Conservation (phyloP, 2,888 invertebrate genomes). For the Diloba caeruleocephala region DNA sequence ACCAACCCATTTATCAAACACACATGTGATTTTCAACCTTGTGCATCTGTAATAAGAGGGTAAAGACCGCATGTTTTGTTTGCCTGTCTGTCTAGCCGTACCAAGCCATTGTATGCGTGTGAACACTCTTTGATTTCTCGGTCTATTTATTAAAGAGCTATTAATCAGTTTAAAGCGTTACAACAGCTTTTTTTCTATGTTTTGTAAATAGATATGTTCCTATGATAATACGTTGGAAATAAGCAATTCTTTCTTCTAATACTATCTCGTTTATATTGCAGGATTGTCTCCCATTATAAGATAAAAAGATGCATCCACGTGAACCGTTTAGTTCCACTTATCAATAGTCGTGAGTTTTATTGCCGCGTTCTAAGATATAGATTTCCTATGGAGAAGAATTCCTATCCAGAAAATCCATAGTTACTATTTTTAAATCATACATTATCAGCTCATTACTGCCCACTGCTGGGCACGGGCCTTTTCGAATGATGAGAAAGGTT, state of each 20-base stretch:
- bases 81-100: constrained; percentile 48
- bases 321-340: too few species aligned
- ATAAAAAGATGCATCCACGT: too few species aligned
- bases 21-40: constrained; percentile 33
- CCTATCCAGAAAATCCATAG: too few species aligned
- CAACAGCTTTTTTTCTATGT: constrained; percentile 66
- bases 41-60: constrained; percentile 24
- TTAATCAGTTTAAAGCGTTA: constrained; percentile 75
- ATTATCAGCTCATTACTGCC: too few species aligned
- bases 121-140: constrained; percentile 77
- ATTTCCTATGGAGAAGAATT: too few species aligned
- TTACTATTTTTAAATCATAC: too few species aligned
- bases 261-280: not conserved
- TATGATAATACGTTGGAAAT: constrained; percentile 30
- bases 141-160: constrained; percentile 77
- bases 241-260: constrained; percentile 36
- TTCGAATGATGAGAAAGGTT: too few species aligned
- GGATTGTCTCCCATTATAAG: not conserved
- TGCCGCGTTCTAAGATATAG: too few species aligned
- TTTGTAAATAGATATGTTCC: constrained; percentile 42
- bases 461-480: too few species aligned
- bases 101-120: constrained; percentile 62
- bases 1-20: constrained; percentile 30
- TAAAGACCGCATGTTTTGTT: constrained; percentile 22
- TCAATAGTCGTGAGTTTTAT: too few species aligned